Evolutionary conservation across 2,797 vertebrate genomes (phyloP), one percentile per base, ranked within the genome.

Genomic region (Glyptemys insculpta): DNA sequence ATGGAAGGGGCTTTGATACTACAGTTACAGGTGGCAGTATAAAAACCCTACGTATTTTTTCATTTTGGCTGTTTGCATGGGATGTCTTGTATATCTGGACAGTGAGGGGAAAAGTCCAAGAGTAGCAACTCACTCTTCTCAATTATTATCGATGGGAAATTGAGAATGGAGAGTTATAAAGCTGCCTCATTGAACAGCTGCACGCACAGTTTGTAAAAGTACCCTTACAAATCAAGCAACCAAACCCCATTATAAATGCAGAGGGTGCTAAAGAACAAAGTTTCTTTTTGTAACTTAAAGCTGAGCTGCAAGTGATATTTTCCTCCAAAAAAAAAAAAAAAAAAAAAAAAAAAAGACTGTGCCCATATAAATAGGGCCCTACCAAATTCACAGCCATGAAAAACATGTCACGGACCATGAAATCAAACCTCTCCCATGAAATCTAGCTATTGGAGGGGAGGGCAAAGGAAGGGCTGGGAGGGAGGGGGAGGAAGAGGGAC

Each of bases 1-100:
- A 93, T 8, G 52, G 41, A 86, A 52, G 4, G 81, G 7, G 1
- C 23, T 49, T 14, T 8, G 27, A 29, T 9, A 12, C 52, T 52
- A 65, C 86, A 90, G 21, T 44, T 86, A 81, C 4, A 21, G 37
- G 9, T 7, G 78, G 47, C 25, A 78, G 25, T 19, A 12, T 57
- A 95, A 92, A 41, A 92, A 83, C 27, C 82, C 12, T 31, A 91
- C 83, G 19, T 68, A 87, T 62, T 89, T 74, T 86, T 62, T 91
- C 52, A 54, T 72, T 94, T 25, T 57, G 80, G 65, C 47, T 57
- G 93, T 68, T 78, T 27, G 25, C 52, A 52, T 21, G 15, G 74
- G 4, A 7, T 74, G 10, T 18, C 57, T 95, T 93, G 50, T 82
- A 87, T 15, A 86, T 92, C 83, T 6, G 72, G n/a, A 83, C 59